These are phyloP conservation scores for Melanostoma scalare DNA, from an alignment of 2,888 invertebrate species.

Conservation along the genomic window DNA sequence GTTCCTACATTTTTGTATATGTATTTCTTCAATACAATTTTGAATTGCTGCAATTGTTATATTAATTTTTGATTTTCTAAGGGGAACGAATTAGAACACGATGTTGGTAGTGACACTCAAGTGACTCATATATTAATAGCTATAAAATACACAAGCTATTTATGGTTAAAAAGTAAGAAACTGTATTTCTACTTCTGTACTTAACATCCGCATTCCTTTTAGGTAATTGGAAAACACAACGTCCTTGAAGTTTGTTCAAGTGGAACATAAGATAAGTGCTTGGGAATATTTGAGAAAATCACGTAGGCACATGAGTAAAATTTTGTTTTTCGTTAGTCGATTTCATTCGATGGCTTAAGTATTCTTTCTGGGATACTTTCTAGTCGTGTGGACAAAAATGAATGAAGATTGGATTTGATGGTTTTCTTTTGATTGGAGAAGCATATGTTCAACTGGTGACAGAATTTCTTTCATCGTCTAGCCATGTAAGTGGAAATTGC, in stretches of 20 bases:
- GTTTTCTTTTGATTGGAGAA: too few species aligned
- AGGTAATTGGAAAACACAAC: conserved; percentile 22
- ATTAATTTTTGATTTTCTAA: not conserved
- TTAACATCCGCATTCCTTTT: conserved; percentile 31
- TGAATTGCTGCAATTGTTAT: not conserved
- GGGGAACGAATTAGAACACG: not conserved
- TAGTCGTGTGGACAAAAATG: too few species aligned
- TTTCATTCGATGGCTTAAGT: too few species aligned
- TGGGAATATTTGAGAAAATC: conserved; percentile 24
- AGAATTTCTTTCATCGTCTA: too few species aligned
- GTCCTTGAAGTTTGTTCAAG: conserved; percentile 40
- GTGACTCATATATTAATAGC: not conserved
- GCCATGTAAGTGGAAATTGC: too few species aligned
- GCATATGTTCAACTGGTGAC: too few species aligned
- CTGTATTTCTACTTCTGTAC: too few species aligned
- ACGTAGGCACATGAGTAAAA: conserved; percentile 3
- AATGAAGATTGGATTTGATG: too few species aligned
- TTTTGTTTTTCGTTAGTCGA: too few species aligned
- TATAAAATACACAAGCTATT: not conserved
- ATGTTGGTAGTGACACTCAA: not conserved
- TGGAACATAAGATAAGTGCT: conserved; percentile 8
- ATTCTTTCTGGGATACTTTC: too few species aligned
- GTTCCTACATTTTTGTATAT: not conserved
- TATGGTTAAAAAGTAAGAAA: too few species aligned
- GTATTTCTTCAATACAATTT: not conserved